These are phyloP conservation scores for Orcinus orca DNA, from an alignment of 2,113 vertebrate species.

Conservation along the genomic window DNA sequence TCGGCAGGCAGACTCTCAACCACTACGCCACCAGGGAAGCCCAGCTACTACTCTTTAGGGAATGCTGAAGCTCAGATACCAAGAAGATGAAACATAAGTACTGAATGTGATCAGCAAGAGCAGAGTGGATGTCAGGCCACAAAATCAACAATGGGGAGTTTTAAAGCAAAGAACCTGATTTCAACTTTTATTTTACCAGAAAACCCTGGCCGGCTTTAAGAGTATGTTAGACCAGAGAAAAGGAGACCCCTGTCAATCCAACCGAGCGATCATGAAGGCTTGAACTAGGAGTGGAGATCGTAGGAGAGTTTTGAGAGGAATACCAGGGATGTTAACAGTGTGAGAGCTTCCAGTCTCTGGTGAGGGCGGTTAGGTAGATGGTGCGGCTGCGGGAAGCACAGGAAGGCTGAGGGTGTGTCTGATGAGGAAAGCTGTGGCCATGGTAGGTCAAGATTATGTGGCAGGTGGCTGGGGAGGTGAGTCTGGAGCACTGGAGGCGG, in stretches of 20 bases:
- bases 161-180: neutral
- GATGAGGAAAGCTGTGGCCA: neutral
- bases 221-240: neutral
- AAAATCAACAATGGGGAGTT: neutral
- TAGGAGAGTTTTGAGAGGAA: neutral
- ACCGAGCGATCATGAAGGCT: neutral
- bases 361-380: neutral
- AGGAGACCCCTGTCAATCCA: neutral
- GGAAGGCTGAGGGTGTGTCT: neutral
- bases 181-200: neutral
- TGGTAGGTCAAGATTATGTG: rapidly evolving
- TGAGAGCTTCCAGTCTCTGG: neutral
- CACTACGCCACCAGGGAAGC: too few relatives aligned
- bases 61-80: neutral
- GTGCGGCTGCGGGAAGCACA: neutral
- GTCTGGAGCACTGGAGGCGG: neutral
- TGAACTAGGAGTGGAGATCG: rapidly evolving
- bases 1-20: too few relatives aligned
- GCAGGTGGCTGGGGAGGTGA: neutral
- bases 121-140: neutral
- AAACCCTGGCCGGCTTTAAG: neutral
- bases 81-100: neutral
- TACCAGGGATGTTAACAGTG: rapidly evolving
- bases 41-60: neutral
- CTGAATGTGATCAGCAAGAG: neutral